These are phyloP conservation scores for Thysanoteuthis rhombus DNA, from an alignment of 2,888 invertebrate species.

Conservation along the genomic window DNA sequence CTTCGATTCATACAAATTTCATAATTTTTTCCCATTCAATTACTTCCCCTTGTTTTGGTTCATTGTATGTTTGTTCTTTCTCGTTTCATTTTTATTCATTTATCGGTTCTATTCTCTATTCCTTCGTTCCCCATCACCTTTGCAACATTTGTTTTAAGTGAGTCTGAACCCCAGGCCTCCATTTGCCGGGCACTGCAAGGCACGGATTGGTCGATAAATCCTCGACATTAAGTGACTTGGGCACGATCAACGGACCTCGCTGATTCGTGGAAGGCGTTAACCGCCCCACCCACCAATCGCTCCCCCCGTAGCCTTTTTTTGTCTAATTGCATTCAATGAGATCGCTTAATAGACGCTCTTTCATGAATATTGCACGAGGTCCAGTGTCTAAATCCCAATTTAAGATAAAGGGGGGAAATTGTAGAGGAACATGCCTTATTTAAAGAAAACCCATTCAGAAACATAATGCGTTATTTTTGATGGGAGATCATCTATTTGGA, in stretches of 20 bases:
- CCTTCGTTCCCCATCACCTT: neutral
- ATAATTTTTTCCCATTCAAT: neutral
- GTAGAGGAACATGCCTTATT: neutral
- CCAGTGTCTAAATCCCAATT: neutral
- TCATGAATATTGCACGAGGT: neutral
- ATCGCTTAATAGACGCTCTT: neutral
- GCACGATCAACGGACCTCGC: neutral
- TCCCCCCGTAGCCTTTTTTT: neutral
- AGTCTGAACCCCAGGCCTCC: neutral
- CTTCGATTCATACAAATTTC: neutral
- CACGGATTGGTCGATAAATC: neutral
- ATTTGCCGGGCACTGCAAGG: neutral
- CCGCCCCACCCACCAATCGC: neutral
- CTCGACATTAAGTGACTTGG: neutral
- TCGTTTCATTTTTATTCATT: neutral
- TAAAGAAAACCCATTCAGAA: neutral
- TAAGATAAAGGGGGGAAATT: neutral
- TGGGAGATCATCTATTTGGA: neutral
- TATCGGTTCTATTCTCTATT: neutral
- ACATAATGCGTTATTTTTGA: neutral
- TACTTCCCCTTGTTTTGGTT: neutral
- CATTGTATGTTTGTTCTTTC: neutral
- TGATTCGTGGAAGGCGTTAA: neutral
- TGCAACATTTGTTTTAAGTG: neutral
- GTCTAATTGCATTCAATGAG: neutral